Base-by-base conservation (phyloP, 2,888 invertebrate genomes). In the Synanthedon formicaeformis region DNA sequence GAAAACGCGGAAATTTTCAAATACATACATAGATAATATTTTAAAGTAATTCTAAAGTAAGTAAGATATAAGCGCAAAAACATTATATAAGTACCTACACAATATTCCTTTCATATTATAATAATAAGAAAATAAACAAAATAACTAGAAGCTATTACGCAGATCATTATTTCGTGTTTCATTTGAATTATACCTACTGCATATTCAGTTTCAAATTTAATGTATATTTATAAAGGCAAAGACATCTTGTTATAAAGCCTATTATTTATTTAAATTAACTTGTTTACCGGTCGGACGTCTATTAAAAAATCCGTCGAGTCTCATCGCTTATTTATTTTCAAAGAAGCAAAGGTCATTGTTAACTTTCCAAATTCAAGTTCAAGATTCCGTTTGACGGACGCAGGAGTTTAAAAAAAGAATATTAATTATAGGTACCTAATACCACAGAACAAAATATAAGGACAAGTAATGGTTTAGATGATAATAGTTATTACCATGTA, bases 351-450 rank as follows among this genome's bases (percentile, higher is more conserved):
- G 60, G 58, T 59, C 60, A 58, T 51, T 58, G 60, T 51, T 56
- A 34, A 57, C 57, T 57, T 58, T 58, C 58, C 50, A 58, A 57
- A 58, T 48, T 58, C 58, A 60, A 60, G 58, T 57, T 57, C 54
- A 56, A 50, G 10, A 57, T 45, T n/a, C n/a, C 34, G 34, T 10
- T 45, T 55, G 53, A 23, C 23, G 53, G 52, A 53, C 51, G 14
- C 41, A 23, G 14, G 8, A 34, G 34, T 34, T 34, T 2, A 34
- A 10, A 34, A 34, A 8, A 34, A 34, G 34, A 34, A 34, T 34
- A 34, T 10, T 1, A 13, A 52, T 52, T 52, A 18, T 18, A 53
- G 50, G 23, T 8, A 23, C 40, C 48, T 41, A 40, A 34, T 14
- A 54, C 55, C 55, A 45, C 51, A 23, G 53, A 23, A 55, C 53